These are phyloP conservation scores for Tylochromis polylepis DNA, from an alignment of 2,113 vertebrate species.

Conservation along the genomic window DNA sequence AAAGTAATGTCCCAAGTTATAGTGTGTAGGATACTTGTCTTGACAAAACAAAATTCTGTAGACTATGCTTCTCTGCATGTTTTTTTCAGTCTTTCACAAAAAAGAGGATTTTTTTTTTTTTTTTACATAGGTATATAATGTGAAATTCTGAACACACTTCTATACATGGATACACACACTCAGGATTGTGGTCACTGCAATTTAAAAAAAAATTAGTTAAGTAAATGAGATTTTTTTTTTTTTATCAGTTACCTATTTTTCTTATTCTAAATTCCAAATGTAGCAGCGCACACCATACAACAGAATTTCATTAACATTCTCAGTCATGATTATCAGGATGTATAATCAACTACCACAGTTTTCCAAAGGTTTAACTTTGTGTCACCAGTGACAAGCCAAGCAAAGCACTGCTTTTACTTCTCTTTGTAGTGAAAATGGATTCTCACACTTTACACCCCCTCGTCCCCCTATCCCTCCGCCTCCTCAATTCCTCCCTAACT, in stretches of 20 bases:
- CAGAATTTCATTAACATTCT: background rate
- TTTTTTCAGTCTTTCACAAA: background rate
- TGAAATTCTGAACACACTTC: background rate
- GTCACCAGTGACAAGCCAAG: background rate
- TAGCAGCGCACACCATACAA: background rate
- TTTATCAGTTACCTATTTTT: background rate
- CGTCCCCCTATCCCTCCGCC: background rate
- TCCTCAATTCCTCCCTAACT: background rate
- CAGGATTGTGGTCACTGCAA: background rate
- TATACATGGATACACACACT: background rate
- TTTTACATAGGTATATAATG: background rate
- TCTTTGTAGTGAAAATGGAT: slow-evolving; percentile 4
- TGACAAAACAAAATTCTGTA: background rate
- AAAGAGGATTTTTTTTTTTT: background rate
- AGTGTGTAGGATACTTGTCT: background rate
- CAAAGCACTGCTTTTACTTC: background rate
- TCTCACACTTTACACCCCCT: background rate
- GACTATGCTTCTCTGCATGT: background rate
- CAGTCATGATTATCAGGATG: background rate
- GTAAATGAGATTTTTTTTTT: background rate
- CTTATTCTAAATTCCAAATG: background rate
- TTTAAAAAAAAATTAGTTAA: background rate
- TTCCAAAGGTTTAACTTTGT: background rate
- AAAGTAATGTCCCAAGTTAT: background rate
- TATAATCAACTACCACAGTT: background rate